A percentile compares a stretch with the other conserved stretches of the same genome.
phyloP scores from a whole-genome alignment of 92 coral and sea anemone species.

The Hydrozoanthus gracilis region DNA sequence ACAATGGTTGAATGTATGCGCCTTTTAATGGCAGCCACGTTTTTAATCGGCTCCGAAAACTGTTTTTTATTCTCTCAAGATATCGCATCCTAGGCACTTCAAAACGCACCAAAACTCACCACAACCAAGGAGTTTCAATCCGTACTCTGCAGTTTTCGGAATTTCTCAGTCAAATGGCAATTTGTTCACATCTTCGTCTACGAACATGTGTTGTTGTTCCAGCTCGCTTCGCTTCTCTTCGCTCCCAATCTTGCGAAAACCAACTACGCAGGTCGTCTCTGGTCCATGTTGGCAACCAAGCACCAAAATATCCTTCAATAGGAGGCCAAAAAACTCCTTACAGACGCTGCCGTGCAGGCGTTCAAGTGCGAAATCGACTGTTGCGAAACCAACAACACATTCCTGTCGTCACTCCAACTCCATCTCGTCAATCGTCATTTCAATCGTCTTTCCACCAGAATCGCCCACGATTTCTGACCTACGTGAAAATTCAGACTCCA shows the following conservation, averaged over 20 bases:
- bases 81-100: constrained; percentile 38
- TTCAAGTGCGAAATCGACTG: constrained; percentile 16
- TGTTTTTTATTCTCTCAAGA: constrained; percentile 36
- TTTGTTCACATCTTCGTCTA: constrained; percentile 25
- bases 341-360: constrained; percentile 23
- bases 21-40: constrained; percentile 38
- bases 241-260: constrained; percentile 21
- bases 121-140: constrained; percentile 24
- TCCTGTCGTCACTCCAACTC: not conserved
- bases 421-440: constrained; percentile 19
- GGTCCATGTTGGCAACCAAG: constrained; percentile 13
- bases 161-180: constrained; percentile 28
- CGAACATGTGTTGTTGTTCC: constrained; percentile 19
- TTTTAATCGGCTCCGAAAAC: constrained; percentile 30
- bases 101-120: constrained; percentile 20
- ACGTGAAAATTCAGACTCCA: constrained; percentile 29
- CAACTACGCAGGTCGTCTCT: constrained; percentile 16
- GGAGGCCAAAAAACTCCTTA: constrained; percentile 13
- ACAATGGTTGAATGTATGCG: too few relatives aligned
- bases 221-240: constrained; percentile 35
- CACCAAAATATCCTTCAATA: constrained; percentile 17
- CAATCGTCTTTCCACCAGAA: constrained; percentile 11
- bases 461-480: constrained; percentile 28
- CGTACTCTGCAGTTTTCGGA: constrained; percentile 17
- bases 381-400: constrained; percentile 31